A percentile compares a stretch with the other conserved stretches of the same genome.
phyloP scores from a whole-genome alignment of 2,113 vertebrate genomes.

The Protobothrops mucrosquamatus region DNA sequence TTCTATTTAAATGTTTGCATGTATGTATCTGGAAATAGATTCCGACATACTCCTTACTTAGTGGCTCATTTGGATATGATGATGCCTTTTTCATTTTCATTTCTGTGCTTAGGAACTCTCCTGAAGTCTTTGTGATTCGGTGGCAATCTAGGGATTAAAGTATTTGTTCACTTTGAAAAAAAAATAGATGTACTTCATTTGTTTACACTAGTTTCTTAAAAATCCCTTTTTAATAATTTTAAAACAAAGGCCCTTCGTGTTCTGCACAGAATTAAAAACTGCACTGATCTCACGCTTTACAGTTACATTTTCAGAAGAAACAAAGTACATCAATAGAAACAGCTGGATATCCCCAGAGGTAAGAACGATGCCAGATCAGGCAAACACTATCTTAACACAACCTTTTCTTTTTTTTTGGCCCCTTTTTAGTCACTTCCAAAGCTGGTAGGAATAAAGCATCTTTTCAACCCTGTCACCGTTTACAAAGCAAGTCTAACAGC shows the following conservation, averaged over 20 bases:
- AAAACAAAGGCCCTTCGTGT: constrained; percentile 1
- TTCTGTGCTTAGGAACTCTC: constrained; percentile 23
- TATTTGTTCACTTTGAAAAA: constrained; percentile 24
- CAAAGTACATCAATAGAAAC: constrained; percentile 22
- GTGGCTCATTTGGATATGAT: not conserved
- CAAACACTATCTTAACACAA: constrained; percentile 28
- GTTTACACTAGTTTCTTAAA: not conserved
- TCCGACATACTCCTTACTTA: not conserved
- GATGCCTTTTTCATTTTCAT: constrained; percentile 4
- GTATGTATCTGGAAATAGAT: not conserved
- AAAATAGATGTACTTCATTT: not conserved
- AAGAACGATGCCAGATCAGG: constrained; percentile 42
- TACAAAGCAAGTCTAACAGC: constrained; percentile 37
- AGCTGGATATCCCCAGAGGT: constrained; percentile 29
- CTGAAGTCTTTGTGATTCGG: not conserved
- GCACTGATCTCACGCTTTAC: not conserved
- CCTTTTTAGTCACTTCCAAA: constrained; percentile 40
- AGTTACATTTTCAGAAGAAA: constrained; percentile 24
- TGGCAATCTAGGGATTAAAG: not conserved
- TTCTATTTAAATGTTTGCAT: not conserved
- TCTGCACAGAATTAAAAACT: constrained; percentile 12
- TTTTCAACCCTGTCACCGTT: constrained; percentile 37
- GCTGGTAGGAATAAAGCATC: constrained; percentile 37
- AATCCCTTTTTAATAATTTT: constrained; percentile 19
- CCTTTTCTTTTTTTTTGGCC: constrained; percentile 22